Conservation (phyloP, 2,797 vertebrate species). For the Nothura maculosa region DNA sequence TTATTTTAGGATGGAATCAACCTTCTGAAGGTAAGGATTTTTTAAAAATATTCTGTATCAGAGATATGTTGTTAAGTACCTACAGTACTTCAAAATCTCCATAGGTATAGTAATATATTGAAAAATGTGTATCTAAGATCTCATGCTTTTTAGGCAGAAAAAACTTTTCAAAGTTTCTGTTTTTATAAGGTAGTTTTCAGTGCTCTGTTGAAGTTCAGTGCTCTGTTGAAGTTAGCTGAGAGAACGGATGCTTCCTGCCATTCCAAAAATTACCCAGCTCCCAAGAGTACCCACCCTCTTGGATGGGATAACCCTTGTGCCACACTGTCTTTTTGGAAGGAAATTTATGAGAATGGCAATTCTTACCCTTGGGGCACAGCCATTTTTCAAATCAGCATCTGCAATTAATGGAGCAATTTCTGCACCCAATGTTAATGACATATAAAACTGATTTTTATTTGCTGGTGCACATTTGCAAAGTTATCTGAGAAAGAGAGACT, state of each 20-base stretch:
- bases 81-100: background rate
- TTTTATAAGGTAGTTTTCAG: background rate
- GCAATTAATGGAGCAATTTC: background rate
- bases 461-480: background rate
- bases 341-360: background rate
- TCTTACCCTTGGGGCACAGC: too few species aligned
- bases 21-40: background rate
- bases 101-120: background rate
- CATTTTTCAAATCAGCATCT: background rate
- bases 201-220: background rate
- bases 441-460: background rate
- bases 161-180: background rate
- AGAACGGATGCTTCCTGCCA: background rate
- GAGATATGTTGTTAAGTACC: background rate
- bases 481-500: background rate
- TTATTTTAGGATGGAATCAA: background rate
- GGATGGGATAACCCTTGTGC: background rate
- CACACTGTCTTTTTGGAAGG: background rate
- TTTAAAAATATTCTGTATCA: background rate
- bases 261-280: background rate
- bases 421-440: background rate
- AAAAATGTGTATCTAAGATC: background rate
- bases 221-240: background rate
- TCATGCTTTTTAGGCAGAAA: background rate
- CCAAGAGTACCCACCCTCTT: background rate